These are phyloP conservation scores for Aphidius gifuensis DNA, from an alignment of 1,140 invertebrate genomes.

Conservation along the genomic window DNA sequence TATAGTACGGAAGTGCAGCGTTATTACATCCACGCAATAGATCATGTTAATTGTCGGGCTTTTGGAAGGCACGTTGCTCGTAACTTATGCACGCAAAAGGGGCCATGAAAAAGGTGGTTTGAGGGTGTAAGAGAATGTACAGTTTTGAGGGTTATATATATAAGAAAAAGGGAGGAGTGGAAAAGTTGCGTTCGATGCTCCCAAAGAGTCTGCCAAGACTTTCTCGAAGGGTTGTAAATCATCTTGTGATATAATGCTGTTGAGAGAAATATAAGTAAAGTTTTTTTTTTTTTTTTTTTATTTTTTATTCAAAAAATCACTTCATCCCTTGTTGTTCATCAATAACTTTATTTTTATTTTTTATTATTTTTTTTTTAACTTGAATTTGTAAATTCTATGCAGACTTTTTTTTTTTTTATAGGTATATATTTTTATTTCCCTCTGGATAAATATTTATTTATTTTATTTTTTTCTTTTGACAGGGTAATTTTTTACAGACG, in stretches of 20 bases:
- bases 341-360: too few species aligned
- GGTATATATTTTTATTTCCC: too few species aligned
- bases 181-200: constrained; percentile 10
- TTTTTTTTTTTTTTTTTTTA: not conserved
- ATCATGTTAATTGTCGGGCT: constrained; percentile 49
- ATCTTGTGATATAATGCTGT: not conserved
- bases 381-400: too few species aligned
- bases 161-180: not conserved
- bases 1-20: constrained; percentile 34
- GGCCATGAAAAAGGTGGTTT: constrained; percentile 3
- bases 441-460: too few species aligned
- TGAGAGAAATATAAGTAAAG: not conserved
- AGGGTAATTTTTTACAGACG: too few species aligned
- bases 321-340: too few species aligned
- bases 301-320: not conserved
- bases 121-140: not conserved
- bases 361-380: too few species aligned
- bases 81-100: constrained; percentile 39
- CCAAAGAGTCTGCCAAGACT: constrained; percentile 5
- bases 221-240: not conserved
- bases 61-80: constrained; percentile 42
- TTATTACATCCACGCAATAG: constrained; percentile 49
- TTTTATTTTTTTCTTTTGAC: too few species aligned
- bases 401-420: too few species aligned
- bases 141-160: not conserved